A percentile compares a stretch with the other conserved stretches of the same genome.
Conservation (phyloP, 2,888 invertebrate species). For the Strigamia crassipes region DNA sequence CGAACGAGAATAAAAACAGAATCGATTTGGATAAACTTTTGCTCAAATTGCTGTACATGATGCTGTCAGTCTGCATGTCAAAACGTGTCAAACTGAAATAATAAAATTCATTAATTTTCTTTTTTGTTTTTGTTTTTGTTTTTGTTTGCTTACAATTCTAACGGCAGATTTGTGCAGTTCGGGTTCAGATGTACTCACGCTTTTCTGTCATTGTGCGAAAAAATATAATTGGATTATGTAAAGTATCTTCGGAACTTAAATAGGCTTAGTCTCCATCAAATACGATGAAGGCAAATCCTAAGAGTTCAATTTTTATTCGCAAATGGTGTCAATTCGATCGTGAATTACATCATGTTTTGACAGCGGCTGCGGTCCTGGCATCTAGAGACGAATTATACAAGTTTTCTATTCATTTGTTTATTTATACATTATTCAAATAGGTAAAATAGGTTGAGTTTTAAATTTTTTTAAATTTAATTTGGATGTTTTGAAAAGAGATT, state of each 20-base stretch:
- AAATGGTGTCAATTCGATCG: neutral
- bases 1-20: slow-evolving; percentile 71
- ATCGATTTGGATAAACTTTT: slow-evolving; percentile 55
- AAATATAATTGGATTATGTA: neutral
- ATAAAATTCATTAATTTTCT: neutral
- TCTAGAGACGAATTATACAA: neutral
- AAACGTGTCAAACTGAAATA: neutral
- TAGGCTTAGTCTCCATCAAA: neutral
- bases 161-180: neutral
- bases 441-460: too few species aligned
- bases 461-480: too few species aligned
- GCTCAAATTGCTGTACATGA: slow-evolving; percentile 45
- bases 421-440: too few species aligned
- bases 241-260: neutral
- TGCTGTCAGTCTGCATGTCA: neutral
- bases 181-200: neutral
- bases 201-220: neutral
- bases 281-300: neutral
- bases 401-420: neutral
- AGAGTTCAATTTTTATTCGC: neutral
- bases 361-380: neutral
- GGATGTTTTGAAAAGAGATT: too few species aligned
- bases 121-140: neutral
- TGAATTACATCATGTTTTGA: neutral
- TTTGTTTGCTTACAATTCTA: neutral